Evolutionary conservation across 1,140 invertebrate genomes (phyloP), one percentile per base, ranked within the genome.

Genomic region (Trinorchestia longiramus): DNA sequence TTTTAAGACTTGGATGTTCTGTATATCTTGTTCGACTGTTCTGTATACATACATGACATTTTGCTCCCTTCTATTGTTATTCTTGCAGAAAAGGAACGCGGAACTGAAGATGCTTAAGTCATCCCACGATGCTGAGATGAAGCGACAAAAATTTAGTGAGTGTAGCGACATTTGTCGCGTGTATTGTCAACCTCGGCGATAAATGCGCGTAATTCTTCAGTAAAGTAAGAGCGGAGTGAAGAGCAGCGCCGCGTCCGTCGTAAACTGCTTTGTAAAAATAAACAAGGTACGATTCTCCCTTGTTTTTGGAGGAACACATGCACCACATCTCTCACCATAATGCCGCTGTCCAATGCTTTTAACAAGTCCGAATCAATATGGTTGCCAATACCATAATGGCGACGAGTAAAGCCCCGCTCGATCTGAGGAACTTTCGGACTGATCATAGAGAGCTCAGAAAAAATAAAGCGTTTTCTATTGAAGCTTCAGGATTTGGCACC

Each of bases 291-390:
- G 92, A 44, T 94, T 94, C 92, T 94, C 47, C 92, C 44, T n/a
- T 94, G 92, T 94, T 94, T 94, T 94, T 94, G 92, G 92, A 44
- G 44, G 92, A 94, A 94, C 43, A 44, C 92, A 94, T 94, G 92
- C 92, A 94, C 43, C 92, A 47, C 92, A 94, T 94, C 44, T 94
- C 92, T 94, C 92, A 94, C 92, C 92, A 94, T 94, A 94, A 94
- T 43, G 44, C 92, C 44, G 36, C 92, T 94, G 92, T 94, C 92
- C 43, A 94, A 94, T 94, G 92, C 92, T 94, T 94, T 94, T 94
- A 94, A 94, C 92, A 94, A 94, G 92, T 94, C 92, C 92, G 92
- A 94, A 90, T 90, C 88, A 90, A 90, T 90, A 90, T 90, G 43
- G 88, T 90, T 90, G 88, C 88, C 88, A 90, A 90, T 90, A 90